Percentiles rank a stretch among this genome's conserved stretches.
Evolutionary conservation across 2,888 invertebrate species (phyloP).

Genomic region (Sarcophaga carnaria): DNA sequence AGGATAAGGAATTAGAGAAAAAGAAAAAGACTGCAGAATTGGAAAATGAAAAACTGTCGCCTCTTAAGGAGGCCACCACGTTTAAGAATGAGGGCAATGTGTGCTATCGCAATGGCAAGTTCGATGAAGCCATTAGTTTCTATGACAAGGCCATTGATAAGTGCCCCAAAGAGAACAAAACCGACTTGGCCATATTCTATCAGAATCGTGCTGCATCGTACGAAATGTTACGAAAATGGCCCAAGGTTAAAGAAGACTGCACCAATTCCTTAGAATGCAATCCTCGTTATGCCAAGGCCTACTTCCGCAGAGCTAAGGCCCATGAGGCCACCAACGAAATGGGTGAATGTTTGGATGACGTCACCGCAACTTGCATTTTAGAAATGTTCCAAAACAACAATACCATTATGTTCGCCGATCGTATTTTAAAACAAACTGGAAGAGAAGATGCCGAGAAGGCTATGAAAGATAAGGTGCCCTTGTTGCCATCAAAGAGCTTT

Average conservation of each 20-base stretch:
- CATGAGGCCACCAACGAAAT: constrained; percentile 91
- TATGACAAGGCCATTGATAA: constrained; percentile 97
- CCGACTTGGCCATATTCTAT: constrained; percentile 94
- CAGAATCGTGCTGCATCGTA: constrained; percentile 98
- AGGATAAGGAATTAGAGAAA: constrained; percentile 82
- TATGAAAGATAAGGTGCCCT: constrained; percentile 86
- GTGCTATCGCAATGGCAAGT: constrained; percentile 92
- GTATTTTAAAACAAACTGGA: constrained; percentile 89
- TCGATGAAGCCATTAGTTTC: constrained; percentile 92
- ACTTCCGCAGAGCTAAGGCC: constrained; percentile 91
- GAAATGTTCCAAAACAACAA: constrained; percentile 93
- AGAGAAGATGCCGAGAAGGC: constrained; percentile 89
- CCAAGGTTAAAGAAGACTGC: constrained; percentile 93
- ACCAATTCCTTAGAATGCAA: constrained; percentile 92
- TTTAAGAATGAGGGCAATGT: constrained; percentile 95
- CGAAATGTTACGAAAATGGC: constrained; percentile 94
- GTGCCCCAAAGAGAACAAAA: constrained; percentile 88
- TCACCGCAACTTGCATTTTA: constrained; percentile 95
- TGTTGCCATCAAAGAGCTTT: constrained; percentile 93
- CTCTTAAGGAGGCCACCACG: constrained; percentile 88
- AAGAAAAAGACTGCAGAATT: constrained; percentile 76
- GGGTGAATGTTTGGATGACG: constrained; percentile 92
- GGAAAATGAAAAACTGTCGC: constrained; percentile 81
- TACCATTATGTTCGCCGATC: constrained; percentile 92
- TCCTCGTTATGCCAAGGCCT: constrained; percentile 93